Percentiles rank a stretch among this genome's conserved stretches.
Evolutionary conservation across 2,888 invertebrate genomes (phyloP).

Genomic region (Vanessa cardui): DNA sequence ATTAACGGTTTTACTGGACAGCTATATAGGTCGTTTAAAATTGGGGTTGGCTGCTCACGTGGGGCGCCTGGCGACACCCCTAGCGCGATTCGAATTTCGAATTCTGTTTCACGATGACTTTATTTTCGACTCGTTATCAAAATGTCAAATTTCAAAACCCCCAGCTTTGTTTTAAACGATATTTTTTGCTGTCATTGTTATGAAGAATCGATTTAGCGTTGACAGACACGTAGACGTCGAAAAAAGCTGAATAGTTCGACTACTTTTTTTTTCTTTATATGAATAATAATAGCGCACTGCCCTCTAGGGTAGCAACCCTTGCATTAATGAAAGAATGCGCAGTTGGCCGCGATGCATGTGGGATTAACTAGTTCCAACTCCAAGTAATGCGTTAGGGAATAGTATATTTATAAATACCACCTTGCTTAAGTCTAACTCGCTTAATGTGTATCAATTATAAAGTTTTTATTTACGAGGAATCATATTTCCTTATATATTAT

Average conservation of each 20-base stretch:
- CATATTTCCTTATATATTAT: slow-evolving; percentile 22
- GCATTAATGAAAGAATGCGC: slow-evolving; percentile 71
- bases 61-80: slow-evolving; percentile 72
- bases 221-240: slow-evolving; percentile 67
- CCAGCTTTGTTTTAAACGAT: slow-evolving; percentile 70
- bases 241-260: slow-evolving; percentile 54
- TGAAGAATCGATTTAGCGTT: slow-evolving; percentile 51
- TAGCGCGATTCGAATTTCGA: slow-evolving; percentile 68
- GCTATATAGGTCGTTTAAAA: slow-evolving; percentile 74
- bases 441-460: slow-evolving; percentile 10
- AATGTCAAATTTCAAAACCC: slow-evolving; percentile 49
- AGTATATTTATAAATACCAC: slow-evolving; percentile 46
- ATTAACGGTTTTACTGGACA: slow-evolving; percentile 79
- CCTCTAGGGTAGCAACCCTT: slow-evolving; percentile 77
- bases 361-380: slow-evolving; percentile 69
- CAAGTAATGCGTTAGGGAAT: slow-evolving; percentile 58
- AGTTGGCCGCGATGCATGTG: slow-evolving; percentile 70
- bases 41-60: slow-evolving; percentile 71
- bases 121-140: slow-evolving; percentile 31
- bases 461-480: slow-evolving; percentile 15
- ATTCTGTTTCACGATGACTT: slow-evolving; percentile 43
- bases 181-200: slow-evolving; percentile 50
- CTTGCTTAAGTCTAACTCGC: slow-evolving; percentile 43
- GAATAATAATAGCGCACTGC: slow-evolving; percentile 75
- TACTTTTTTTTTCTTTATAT: slow-evolving; percentile 60